Base-by-base conservation (phyloP, 2,797 vertebrate species). In the Gephyroberyx darwinii region DNA sequence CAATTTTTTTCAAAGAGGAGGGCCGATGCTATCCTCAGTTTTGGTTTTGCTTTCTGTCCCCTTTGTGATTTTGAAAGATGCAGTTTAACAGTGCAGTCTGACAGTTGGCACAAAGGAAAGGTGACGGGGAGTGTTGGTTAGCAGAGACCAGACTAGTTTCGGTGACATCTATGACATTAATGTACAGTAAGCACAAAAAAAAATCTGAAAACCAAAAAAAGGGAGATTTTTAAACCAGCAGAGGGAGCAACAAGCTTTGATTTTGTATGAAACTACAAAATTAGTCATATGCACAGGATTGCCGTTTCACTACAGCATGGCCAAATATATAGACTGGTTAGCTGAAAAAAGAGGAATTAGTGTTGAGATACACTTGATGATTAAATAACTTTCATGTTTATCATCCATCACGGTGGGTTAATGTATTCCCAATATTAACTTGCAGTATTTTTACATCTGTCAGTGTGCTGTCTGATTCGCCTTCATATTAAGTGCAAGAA, bases 181-280 rank as follows among this genome's bases (percentile, higher is more conserved):
- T 74, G 58, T 33, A 33, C 26, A 6, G 26, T 45, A 48, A 75
- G 48, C 33, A 73, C 26, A 60, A 57, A 63, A 12, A 4, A 16
- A 63, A 4, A 63, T 59, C 72, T 76, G 4, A 75, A 59, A 43
- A 54, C 74, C 64, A 74, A n/a, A 55, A 78, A 26, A 26, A 26
- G 80, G 68, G 76, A 73, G 41, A 57, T 5, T 3, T 3, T n/a
- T 70, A 71, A 81, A 53, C 83, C 85, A 89, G 72, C 75, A 89
- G 85, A 89, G 88, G 83, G 85, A 85, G 86, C 85, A 86, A 65
- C 74, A 65, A 58, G 63, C 74, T 86, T 78, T 81, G 63, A 82
- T 74, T 85, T 76, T 71, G 69, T 19, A 3, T 14, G 54, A 67
- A 77, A 55, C 48, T 54, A 20, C 68, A 62, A 78, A 77, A 78